Conservation (phyloP, 1,140 invertebrate genomes). For the Cotesia glomerata region DNA sequence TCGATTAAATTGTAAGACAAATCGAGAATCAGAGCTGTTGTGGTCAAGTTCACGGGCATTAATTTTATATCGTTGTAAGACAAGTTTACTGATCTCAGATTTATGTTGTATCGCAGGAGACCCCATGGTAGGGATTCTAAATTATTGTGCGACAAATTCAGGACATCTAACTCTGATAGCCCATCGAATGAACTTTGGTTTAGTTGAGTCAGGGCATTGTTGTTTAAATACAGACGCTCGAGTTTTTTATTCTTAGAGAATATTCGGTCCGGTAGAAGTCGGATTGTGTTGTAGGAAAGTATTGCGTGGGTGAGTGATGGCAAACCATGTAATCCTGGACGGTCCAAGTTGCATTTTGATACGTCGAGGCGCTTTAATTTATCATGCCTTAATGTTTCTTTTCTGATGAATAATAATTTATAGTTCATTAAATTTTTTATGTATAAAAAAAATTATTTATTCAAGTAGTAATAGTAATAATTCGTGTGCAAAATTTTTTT, state of each 20-base stretch:
- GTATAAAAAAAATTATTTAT: too few species aligned
- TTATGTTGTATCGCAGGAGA: slow-evolving; percentile 65
- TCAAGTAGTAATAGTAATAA: too few species aligned
- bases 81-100: slow-evolving; percentile 68
- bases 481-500: too few species aligned
- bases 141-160: slow-evolving; percentile 72
- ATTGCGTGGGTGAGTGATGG: slow-evolving; percentile 66
- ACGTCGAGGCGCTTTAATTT: slow-evolving; percentile 67
- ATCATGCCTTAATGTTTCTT: slow-evolving; percentile 53
- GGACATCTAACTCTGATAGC: slow-evolving; percentile 61
- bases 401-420: slow-evolving; percentile 49
- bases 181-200: slow-evolving; percentile 53
- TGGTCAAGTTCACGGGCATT: slow-evolving; percentile 40
- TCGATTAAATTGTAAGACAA: slow-evolving; percentile 71
- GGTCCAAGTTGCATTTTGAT: slow-evolving; percentile 70
- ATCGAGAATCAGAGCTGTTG: slow-evolving; percentile 58
- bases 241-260: slow-evolving; percentile 69
- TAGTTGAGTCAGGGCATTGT: slow-evolving; percentile 67
- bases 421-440: background rate
- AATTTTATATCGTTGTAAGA: slow-evolving; percentile 67
- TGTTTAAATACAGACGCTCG: slow-evolving; percentile 68
- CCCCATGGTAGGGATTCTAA: slow-evolving; percentile 64
- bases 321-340: slow-evolving; percentile 67
- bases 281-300: slow-evolving; percentile 69
- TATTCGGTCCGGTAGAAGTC: slow-evolving; percentile 62